Percentiles rank a stretch among this genome's conserved stretches.
phyloP scores from a whole-genome alignment of 2,888 invertebrate genomes.

The Lasioglossum vierecki region DNA sequence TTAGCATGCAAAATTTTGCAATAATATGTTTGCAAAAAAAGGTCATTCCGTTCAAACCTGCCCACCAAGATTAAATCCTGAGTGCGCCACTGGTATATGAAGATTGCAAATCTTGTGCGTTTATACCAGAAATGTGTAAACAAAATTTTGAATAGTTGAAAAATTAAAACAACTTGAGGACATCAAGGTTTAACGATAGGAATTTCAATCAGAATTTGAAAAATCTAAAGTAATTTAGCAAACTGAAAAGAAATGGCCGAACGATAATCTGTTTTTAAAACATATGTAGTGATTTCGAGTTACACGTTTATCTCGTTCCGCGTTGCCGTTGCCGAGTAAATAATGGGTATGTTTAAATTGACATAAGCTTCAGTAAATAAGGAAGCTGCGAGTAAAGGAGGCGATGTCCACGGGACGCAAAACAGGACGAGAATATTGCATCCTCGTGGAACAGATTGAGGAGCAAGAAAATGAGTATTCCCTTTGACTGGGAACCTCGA shows the following conservation, averaged over 20 bases:
- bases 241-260: background rate
- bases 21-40: too few species aligned
- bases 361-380: slow-evolving; percentile 29
- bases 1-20: too few species aligned
- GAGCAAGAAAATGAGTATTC: slow-evolving; percentile 8
- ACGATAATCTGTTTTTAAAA: background rate
- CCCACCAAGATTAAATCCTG: too few species aligned
- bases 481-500: slow-evolving; percentile 12
- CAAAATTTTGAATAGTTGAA: background rate
- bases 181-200: too few species aligned
- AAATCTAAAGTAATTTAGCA: too few species aligned
- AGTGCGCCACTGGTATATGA: background rate
- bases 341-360: slow-evolving; percentile 34
- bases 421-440: slow-evolving; percentile 22
- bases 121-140: background rate
- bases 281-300: background rate
- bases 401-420: background rate
- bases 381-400: background rate
- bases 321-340: background rate
- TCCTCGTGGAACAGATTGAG: background rate
- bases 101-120: background rate
- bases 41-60: too few species aligned
- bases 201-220: too few species aligned
- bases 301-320: background rate
- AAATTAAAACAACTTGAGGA: background rate